Evolutionary conservation across 64 coral and sea anemone genomes (phyloP), one percentile per base, ranked within the genome.

Genomic region (Acropora tenuis): DNA sequence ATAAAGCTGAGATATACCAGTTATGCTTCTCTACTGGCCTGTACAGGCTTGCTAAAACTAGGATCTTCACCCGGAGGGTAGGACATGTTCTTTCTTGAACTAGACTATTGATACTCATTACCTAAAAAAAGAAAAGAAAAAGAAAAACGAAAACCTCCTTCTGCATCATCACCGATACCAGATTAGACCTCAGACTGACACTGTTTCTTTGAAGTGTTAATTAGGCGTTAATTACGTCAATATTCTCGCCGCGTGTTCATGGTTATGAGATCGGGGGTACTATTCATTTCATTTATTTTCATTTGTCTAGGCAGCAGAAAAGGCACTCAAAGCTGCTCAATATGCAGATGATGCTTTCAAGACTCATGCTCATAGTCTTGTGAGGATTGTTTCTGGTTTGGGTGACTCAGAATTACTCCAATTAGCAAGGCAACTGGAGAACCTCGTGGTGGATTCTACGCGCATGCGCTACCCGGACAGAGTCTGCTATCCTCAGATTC

Each of bases 381-480:
- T 81, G 49, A 46, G 55, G 71, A 95, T 88, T 55, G 94, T 89
- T 9, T 74, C 48, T 5, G 12, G 84, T 66, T 49, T 95, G 12
- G 78, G 86, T 43, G 84, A 95, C 65, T 50, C 55, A 12, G 46
- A 88, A 30, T 61, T 95, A 17, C 68, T 67, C 3, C 13, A 13
- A 30, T 67, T 95, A 40, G 86, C 94, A 7, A 18, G 5, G 6
- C 11, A 63, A n/a, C 15, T 95, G 18, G 89, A 80, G 65, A 6
- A 17, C 79, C 18, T 16, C 48, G 4, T 74, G 73, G 93, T 83
- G 12, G 86, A 95, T 13, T 87, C 93, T 13, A 86, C 81, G 50
- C 88, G 88, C 82, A 95, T 95, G 94, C 89, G 94, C 57, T 95
- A 95, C 81, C 94, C 94, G 9, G 94, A 95, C 71, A 72, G 65